phyloP scores from a whole-genome alignment of 2,113 vertebrate species.

The Ciconia stormi region DNA sequence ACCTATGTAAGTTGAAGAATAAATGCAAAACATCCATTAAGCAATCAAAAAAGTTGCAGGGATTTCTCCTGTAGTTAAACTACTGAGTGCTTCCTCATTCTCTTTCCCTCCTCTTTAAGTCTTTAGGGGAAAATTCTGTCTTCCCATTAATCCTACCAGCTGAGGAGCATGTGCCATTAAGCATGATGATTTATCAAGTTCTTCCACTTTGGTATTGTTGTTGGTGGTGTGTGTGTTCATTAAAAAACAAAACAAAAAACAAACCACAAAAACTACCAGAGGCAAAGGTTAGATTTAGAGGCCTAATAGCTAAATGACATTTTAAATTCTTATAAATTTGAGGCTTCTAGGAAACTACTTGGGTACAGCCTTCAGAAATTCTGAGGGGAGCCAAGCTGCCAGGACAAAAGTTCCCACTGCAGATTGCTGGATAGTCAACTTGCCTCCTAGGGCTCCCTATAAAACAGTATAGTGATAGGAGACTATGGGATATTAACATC shows the following conservation, averaged over 20 bases:
- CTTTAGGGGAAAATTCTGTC: neutral
- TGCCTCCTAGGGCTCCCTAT: neutral
- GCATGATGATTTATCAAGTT: neutral
- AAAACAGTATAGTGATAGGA: neutral
- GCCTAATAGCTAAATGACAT: neutral
- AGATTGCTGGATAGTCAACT: neutral
- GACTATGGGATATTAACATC: neutral
- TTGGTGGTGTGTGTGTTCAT: too few relatives aligned
- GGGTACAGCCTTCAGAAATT: neutral
- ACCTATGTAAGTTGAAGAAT: fast-evolving
- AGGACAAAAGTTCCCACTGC: neutral
- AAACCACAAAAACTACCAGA: neutral
- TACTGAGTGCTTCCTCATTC: neutral
- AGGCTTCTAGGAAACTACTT: neutral
- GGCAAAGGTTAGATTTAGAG: neutral
- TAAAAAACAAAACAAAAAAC: too few relatives aligned
- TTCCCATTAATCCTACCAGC: neutral
- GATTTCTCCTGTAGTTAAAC: neutral
- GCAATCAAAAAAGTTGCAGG: neutral
- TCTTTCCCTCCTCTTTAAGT: neutral
- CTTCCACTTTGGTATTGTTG: neutral
- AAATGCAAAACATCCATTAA: neutral
- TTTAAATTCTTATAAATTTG: neutral
- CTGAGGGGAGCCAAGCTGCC: neutral
- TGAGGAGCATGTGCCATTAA: neutral